A percentile compares a stretch with the other conserved stretches of the same genome.
These are phyloP conservation scores for Erebia epiphron DNA, from an alignment of 2,888 invertebrate genomes.

Conservation along the genomic window DNA sequence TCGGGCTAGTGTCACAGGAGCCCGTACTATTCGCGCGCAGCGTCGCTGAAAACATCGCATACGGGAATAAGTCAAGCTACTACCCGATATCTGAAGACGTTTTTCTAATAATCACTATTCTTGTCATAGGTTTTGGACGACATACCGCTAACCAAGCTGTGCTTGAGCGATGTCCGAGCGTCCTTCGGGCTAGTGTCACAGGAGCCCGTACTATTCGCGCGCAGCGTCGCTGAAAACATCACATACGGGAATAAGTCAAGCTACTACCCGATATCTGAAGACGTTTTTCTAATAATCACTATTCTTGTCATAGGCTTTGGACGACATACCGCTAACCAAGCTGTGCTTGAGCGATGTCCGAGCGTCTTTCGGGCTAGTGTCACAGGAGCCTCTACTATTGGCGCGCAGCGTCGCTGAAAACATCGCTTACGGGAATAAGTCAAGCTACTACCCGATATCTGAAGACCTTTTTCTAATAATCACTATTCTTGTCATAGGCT, in stretches of 20 bases:
- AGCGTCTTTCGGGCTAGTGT: conserved; percentile 92
- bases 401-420: conserved; percentile 94
- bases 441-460: conserved; percentile 28
- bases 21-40: conserved; percentile 94
- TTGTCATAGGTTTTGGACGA: conserved; percentile 77
- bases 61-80: conserved; percentile 87
- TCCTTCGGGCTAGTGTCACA: conserved; percentile 96
- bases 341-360: conserved; percentile 85
- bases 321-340: conserved; percentile 73
- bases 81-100: no score
- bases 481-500: conserved; percentile 57
- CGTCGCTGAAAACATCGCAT: conserved; percentile 95
- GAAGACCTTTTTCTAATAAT: no score
- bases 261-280: conserved; percentile 27
- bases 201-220: conserved; percentile 95
- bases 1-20: conserved; percentile 96
- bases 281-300: no score
- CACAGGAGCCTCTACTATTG: conserved; percentile 96
- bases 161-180: conserved; percentile 85
- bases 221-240: conserved; percentile 95
- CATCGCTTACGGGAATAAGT: conserved; percentile 94
- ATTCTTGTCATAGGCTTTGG: conserved; percentile 70
- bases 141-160: conserved; percentile 72
- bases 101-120: conserved; percentile 1
- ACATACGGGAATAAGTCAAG: conserved; percentile 90